Base-by-base conservation (phyloP, 2,888 invertebrate genomes). In the Argyresthia albistria region DNA sequence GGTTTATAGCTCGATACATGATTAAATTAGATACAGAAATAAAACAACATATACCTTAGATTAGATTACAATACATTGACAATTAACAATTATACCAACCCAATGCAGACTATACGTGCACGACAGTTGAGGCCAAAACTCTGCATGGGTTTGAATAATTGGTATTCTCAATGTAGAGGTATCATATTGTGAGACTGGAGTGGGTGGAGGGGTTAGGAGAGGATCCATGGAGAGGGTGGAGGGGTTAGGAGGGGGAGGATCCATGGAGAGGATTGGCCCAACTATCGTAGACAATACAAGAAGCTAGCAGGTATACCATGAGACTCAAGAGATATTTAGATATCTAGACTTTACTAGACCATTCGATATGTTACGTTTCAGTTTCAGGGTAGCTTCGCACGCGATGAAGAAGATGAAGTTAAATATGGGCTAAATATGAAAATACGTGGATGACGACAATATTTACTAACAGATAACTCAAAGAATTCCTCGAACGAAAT, bases 231-330 rank as follows among this genome's bases (percentile, higher is more conserved):
- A 86, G 87, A 86, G 84, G 76, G 35, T 42, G 1, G 47, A 59
- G 43, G 52, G 46, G 45, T 55, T 62, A 57, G 60, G 53, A 58
- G 55, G 59, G 52, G 56, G 48, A 59, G 74, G 74, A 76, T 71
- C 79, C 84, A 80, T 80, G 83, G 64, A 86, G 87, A 86, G 84
- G 76, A 76, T 84, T 86, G 87, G 86, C 84, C 80, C 70, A 73
- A 72, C 70, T 69, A 62, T 63, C 74, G 72, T 75, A 61, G 61
- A 77, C 76, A 67, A 64, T 54, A 74, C 70, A 73, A 59, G 59
- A 53, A 51, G 45, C 42, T 42, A 42, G 39, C 39, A 39, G n/a
- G 10, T 9, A 39, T 25, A 25, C 25, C 25, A 4, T 6, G 25
- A 25, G 2, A 25, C 25, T 25, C 25, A 25, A 25, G 25, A 25